Percentiles rank a stretch among this genome's conserved stretches.
phyloP scores from a whole-genome alignment of 2,888 invertebrate species.

The Drosophila robusta region DNA sequence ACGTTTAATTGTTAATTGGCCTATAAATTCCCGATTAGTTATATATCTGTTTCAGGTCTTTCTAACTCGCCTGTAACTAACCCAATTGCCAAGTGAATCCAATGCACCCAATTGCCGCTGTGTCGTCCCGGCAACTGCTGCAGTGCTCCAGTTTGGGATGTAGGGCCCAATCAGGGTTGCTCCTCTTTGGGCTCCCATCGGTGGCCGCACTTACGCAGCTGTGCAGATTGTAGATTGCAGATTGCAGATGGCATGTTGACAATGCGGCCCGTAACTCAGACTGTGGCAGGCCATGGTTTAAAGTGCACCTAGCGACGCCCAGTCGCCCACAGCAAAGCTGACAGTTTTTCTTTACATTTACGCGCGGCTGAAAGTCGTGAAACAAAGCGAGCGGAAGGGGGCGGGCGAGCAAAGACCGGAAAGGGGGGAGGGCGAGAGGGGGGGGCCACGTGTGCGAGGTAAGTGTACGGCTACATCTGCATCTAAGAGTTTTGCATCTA shows the following conservation, averaged over 20 bases:
- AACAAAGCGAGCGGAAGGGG: slow-evolving; percentile 26
- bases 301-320: slow-evolving; percentile 35
- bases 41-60: background rate
- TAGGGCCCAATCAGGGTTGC: slow-evolving; percentile 46
- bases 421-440: background rate
- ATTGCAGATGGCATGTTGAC: slow-evolving; percentile 50
- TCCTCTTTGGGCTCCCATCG: slow-evolving; percentile 36
- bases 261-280: slow-evolving; percentile 58
- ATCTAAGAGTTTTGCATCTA: slow-evolving; percentile 65
- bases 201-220: slow-evolving; percentile 62
- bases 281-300: slow-evolving; percentile 39
- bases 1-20: background rate
- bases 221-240: slow-evolving; percentile 43
- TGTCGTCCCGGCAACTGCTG: slow-evolving; percentile 33
- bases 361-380: slow-evolving; percentile 61
- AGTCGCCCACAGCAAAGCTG: slow-evolving; percentile 38
- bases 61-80: slow-evolving; percentile 3
- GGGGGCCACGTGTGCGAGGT: slow-evolving; percentile 52
- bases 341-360: slow-evolving; percentile 73
- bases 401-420: background rate
- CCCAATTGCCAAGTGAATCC: slow-evolving; percentile 18
- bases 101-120: slow-evolving; percentile 2
- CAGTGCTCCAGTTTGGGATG: slow-evolving; percentile 45
- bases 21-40: background rate
- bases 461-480: slow-evolving; percentile 44